Evolutionary conservation across 2,888 invertebrate genomes (phyloP).

Genomic region (Platypus cylindrus): DNA sequence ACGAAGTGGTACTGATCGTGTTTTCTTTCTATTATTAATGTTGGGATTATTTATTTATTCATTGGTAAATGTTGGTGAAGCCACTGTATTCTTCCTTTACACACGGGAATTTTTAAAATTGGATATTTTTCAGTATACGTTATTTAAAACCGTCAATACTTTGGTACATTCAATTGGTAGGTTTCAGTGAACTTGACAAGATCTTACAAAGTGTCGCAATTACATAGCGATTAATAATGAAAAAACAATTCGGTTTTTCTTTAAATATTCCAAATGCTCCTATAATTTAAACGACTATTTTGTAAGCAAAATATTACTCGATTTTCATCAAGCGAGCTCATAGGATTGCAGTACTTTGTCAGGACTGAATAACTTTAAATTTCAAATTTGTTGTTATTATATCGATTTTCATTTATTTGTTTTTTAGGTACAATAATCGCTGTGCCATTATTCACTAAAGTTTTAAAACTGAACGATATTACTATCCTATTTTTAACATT

Average conservation of each 20-base stretch:
- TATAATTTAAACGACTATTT: too few relatives aligned
- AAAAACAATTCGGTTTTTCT: too few relatives aligned
- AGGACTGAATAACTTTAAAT: too few relatives aligned
- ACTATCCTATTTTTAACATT: conserved; percentile 33
- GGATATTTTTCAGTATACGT: conserved; percentile 46
- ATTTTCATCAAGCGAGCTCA: too few relatives aligned
- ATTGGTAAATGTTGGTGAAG: conserved; percentile 38
- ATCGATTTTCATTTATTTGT: conserved; percentile 8
- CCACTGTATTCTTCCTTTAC: conserved; percentile 46
- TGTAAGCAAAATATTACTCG: too few relatives aligned
- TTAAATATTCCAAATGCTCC: too few relatives aligned
- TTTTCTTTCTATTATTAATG: conserved; percentile 23
- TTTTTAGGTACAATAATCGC: conserved; percentile 25
- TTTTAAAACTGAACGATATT: conserved; percentile 31
- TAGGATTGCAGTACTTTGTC: too few relatives aligned
- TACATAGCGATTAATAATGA: too few relatives aligned
- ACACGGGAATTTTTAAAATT: conserved; percentile 45
- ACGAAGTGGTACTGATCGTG: conserved; percentile 22
- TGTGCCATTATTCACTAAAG: conserved; percentile 29
- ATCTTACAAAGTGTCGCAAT: too few relatives aligned
- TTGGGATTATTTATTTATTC: conserved; percentile 23
- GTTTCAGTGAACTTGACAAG: too few relatives aligned
- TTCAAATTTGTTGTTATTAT: too few relatives aligned
- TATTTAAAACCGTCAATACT: conserved; percentile 44
- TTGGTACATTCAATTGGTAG: conserved; percentile 44